A percentile compares a stretch with the other conserved stretches of the same genome.
phyloP scores from a whole-genome alignment of 2,797 vertebrate species.

The Pantherophis alleghaniensis region DNA sequence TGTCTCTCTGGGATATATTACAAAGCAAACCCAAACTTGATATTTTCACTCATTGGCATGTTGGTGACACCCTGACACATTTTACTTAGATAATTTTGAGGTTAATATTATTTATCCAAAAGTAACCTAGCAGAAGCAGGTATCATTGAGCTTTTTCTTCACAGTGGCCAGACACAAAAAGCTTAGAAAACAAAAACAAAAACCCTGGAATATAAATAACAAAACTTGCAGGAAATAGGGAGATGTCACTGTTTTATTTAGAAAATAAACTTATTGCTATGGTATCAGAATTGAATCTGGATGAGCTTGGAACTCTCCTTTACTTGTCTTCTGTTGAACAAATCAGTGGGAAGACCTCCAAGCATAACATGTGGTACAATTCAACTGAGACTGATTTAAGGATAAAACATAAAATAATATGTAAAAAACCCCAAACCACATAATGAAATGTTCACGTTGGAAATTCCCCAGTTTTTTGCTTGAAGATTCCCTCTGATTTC shows the following conservation, averaged over 20 bases:
- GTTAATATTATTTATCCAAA: background rate
- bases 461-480: constrained; percentile 52
- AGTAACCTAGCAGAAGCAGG: background rate
- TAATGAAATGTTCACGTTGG: constrained; percentile 52
- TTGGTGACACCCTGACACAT: background rate
- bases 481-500: constrained; percentile 46
- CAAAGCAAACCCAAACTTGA: background rate
- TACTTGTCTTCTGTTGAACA: constrained; percentile 50
- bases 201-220: constrained; percentile 38
- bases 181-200: constrained; percentile 7
- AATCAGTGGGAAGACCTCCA: constrained; percentile 52
- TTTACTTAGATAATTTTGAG: background rate
- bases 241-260: constrained; percentile 34
- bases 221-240: constrained; percentile 39
- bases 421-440: constrained; percentile 27
- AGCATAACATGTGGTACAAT: constrained; percentile 49
- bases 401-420: constrained; percentile 36
- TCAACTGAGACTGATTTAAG: constrained; percentile 36
- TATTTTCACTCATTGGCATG: background rate
- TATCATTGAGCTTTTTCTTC: background rate
- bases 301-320: constrained; percentile 44
- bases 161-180: background rate
- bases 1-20: background rate
- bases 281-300: constrained; percentile 42
- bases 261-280: constrained; percentile 40